These are phyloP conservation scores for Cheilosia impressa DNA, from an alignment of 2,888 invertebrate genomes.

Conservation along the genomic window DNA sequence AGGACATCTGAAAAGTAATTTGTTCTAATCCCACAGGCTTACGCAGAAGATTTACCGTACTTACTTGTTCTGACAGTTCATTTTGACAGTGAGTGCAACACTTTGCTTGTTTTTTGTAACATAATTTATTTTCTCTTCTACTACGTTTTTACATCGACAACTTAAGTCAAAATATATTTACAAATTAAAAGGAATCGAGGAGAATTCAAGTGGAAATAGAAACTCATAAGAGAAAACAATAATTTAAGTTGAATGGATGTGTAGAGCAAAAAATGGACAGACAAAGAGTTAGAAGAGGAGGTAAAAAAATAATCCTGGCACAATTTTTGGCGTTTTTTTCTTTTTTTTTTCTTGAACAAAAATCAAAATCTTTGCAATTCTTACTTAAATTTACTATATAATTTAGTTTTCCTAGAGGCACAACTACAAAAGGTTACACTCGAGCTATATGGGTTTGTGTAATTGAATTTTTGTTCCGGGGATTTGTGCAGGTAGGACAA, in stretches of 20 bases:
- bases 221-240: constrained; percentile 35
- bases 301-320: constrained; percentile 63
- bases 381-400: constrained; percentile 55
- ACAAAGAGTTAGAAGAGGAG: constrained; percentile 11
- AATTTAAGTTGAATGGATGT: constrained; percentile 36
- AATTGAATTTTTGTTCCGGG: constrained; percentile 10
- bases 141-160: constrained; percentile 68
- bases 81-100: not conserved
- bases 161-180: constrained; percentile 66
- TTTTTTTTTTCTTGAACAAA: constrained; percentile 47
- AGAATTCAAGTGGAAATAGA: constrained; percentile 14
- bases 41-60: no score
- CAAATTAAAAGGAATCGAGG: constrained; percentile 50
- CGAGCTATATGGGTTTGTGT: constrained; percentile 36
- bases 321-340: constrained; percentile 54
- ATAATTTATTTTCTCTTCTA: constrained; percentile 64
- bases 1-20: no score
- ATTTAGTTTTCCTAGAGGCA: constrained; percentile 72
- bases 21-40: no score
- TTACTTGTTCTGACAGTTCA: no score
- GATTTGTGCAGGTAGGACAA: constrained; percentile 41
- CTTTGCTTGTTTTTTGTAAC: constrained; percentile 24
- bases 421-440: constrained; percentile 73
- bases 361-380: constrained; percentile 29
- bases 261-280: not conserved